phyloP scores from a whole-genome alignment of 2,113 vertebrate genomes.

The Oreotragus oreotragus region DNA sequence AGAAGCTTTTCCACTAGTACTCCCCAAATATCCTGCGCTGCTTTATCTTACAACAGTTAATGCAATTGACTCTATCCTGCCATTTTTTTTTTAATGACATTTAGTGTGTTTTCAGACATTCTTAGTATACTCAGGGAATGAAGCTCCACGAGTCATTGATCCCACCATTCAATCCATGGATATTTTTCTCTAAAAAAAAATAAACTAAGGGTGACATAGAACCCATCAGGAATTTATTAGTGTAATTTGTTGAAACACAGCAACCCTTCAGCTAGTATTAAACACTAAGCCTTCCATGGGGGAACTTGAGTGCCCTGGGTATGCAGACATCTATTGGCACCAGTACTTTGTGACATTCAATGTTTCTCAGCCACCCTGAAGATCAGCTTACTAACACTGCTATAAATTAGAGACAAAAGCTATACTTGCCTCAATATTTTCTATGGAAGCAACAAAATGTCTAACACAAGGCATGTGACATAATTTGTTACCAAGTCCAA shows the following conservation, averaged over 20 bases:
- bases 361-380: neutral
- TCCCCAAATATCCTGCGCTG: neutral
- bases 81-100: neutral
- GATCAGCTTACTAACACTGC: neutral
- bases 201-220: neutral
- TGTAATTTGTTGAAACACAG: neutral
- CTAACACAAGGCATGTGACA: neutral
- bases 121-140: neutral
- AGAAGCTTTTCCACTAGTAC: neutral
- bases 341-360: fast-evolving
- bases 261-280: neutral
- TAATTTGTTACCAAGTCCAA: neutral
- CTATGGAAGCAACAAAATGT: neutral
- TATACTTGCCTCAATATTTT: neutral
- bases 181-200: neutral
- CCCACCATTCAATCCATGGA: neutral
- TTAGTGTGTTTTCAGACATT: neutral
- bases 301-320: neutral
- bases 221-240: neutral
- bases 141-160: neutral
- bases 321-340: neutral
- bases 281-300: neutral
- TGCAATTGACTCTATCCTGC: neutral
- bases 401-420: neutral
- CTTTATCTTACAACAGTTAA: neutral